phyloP scores from a whole-genome alignment of 1,140 invertebrate species.

The Tetragonula clypearis region DNA sequence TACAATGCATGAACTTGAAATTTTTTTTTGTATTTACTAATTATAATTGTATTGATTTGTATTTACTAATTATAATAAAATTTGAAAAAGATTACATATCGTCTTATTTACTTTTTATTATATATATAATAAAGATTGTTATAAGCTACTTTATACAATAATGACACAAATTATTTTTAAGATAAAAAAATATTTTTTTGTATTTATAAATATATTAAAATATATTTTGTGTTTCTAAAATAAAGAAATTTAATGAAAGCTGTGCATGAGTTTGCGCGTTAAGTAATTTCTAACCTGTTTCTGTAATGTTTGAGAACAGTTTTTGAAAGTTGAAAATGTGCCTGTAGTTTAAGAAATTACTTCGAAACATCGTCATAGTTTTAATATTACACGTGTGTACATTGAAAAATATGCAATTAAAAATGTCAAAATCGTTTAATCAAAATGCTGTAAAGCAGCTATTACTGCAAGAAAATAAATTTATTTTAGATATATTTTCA shows the following conservation, averaged over 20 bases:
- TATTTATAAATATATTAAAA: too few relatives aligned
- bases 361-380: not conserved
- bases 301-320: too few relatives aligned
- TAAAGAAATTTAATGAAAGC: not conserved
- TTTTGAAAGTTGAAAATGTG: not conserved
- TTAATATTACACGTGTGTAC: conserved; percentile 47
- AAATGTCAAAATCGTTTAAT: conserved; percentile 75
- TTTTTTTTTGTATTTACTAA: not conserved
- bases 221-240: not conserved
- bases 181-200: not conserved
- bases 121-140: not conserved
- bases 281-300: conserved; percentile 4
- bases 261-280: conserved; percentile 1
- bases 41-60: not conserved
- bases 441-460: conserved; percentile 69
- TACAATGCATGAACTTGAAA: not conserved
- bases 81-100: not conserved
- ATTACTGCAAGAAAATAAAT: conserved; percentile 77
- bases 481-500: conserved; percentile 78
- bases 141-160: not conserved
- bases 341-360: not conserved
- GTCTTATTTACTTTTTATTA: not conserved
- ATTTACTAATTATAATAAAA: not conserved
- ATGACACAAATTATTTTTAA: not conserved
- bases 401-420: conserved; percentile 72